phyloP scores from a whole-genome alignment of 2,797 vertebrate genomes.

The Denticeps clupeoides region DNA sequence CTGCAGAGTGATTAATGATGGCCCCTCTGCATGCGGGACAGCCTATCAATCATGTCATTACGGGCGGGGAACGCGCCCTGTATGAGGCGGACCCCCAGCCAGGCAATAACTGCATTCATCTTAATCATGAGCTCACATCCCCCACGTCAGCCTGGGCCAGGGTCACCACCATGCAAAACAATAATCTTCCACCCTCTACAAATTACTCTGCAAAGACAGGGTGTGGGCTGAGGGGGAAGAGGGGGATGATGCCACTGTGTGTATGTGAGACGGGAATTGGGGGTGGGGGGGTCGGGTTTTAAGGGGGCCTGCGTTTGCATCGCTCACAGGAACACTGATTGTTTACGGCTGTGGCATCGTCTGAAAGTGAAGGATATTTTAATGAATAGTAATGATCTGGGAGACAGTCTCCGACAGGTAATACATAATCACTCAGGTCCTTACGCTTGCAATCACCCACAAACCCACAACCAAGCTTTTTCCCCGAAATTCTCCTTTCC shows the following conservation, averaged over 20 bases:
- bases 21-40: slow-evolving; percentile 95
- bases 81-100: slow-evolving; percentile 97
- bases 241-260: slow-evolving; percentile 20
- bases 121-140: slow-evolving; percentile 99
- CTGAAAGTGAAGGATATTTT: slow-evolving; percentile 91
- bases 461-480: not conserved
- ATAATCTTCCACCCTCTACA: slow-evolving; percentile 97
- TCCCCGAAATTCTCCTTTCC: slow-evolving; percentile 34
- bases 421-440: slow-evolving; percentile 59
- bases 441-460: slow-evolving; percentile 13
- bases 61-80: slow-evolving; percentile 95
- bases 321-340: slow-evolving; percentile 71
- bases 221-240: slow-evolving; percentile 38
- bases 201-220: slow-evolving; percentile 97
- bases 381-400: slow-evolving; percentile 84
- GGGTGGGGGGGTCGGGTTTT: slow-evolving; percentile 54
- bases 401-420: slow-evolving; percentile 62
- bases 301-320: slow-evolving; percentile 50
- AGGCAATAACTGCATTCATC: slow-evolving; percentile 99
- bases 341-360: slow-evolving; percentile 81
- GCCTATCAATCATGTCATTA: slow-evolving; percentile 99
- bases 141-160: slow-evolving; percentile 85
- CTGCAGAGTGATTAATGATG: slow-evolving; percentile 98
- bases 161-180: slow-evolving; percentile 99
- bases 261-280: slow-evolving; percentile 29